Conservation (phyloP, 2,888 invertebrate species). For the Gortyna flavago region DNA sequence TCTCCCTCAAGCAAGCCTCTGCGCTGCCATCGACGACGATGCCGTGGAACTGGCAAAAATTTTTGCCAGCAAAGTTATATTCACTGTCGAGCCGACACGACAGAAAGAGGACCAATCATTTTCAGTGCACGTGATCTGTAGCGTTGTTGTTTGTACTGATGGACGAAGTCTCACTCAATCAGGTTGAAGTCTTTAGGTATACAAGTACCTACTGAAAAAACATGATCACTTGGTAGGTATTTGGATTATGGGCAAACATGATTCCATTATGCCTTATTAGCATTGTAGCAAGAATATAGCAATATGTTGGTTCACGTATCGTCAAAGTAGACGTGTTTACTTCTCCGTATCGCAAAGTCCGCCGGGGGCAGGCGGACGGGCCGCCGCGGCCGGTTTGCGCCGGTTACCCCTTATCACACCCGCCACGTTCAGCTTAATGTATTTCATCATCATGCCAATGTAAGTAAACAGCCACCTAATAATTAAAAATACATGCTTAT, state of each 20-base stretch:
- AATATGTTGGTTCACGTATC: constrained; percentile 54
- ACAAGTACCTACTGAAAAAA: not conserved
- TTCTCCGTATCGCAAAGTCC: constrained; percentile 68
- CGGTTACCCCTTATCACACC: constrained; percentile 71
- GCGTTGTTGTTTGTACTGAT: not conserved
- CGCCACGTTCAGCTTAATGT: constrained; percentile 64
- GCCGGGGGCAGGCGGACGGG: constrained; percentile 75
- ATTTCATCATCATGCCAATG: constrained; percentile 74
- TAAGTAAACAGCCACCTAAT: constrained; percentile 48
- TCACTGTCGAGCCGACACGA: not conserved
- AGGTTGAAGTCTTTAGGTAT: not conserved
- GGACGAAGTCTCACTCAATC: not conserved
- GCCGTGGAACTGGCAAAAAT: not conserved
- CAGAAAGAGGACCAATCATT: not conserved
- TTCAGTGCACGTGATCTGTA: not conserved
- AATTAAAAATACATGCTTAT: constrained; percentile 2
- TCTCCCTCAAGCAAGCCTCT: not conserved
- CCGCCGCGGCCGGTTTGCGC: constrained; percentile 73
- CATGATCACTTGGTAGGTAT: not conserved
- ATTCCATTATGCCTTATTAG: constrained; percentile 14
- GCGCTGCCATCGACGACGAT: not conserved
- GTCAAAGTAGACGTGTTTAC: constrained; percentile 67
- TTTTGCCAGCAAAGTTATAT: not conserved
- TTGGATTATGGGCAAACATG: not conserved
- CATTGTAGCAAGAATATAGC: constrained; percentile 12